Percentiles rank a stretch among this genome's conserved stretches.
Conservation (phyloP, 2,888 invertebrate species). For the Drosophila crucigera region DNA sequence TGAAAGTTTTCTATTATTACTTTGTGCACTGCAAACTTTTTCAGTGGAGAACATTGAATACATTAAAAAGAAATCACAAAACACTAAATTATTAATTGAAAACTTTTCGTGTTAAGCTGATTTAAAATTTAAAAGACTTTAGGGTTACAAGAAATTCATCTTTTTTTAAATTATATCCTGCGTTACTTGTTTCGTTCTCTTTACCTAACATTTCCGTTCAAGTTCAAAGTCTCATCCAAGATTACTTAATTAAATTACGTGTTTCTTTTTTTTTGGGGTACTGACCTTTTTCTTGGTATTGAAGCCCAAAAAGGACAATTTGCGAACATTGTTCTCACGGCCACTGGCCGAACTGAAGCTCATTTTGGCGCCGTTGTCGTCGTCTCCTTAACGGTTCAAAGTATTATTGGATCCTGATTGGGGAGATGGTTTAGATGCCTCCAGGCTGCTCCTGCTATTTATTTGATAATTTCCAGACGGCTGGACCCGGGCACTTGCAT, state of each 20-base stretch:
- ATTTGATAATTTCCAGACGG: conserved; percentile 68
- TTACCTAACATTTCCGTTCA: neutral
- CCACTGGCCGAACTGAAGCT: conserved; percentile 84
- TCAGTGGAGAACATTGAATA: neutral
- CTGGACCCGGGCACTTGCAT: conserved; percentile 60
- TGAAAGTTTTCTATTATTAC: neutral
- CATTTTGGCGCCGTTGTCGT: conserved; percentile 57
- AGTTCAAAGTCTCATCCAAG: neutral
- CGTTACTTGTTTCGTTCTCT: conserved; percentile 14
- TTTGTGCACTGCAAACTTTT: neutral
- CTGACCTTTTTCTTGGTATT: conserved; percentile 86
- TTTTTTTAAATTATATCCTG: neutral
- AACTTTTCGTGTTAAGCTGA: neutral
- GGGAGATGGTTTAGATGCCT: neutral
- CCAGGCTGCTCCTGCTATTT: conserved; percentile 14
- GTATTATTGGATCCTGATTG: neutral
- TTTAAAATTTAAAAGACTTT: neutral
- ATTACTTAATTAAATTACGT: conserved; percentile 28
- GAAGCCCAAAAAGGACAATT: conserved; percentile 91
- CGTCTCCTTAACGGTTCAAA: conserved; percentile 4
- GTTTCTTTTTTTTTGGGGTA: conserved; percentile 9
- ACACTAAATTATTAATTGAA: neutral
- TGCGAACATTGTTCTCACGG: conserved; percentile 88
- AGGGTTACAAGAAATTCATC: neutral
- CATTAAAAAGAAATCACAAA: neutral